Evolutionary conservation across 2,888 invertebrate genomes (phyloP).

Genomic region (Aleiodes alternator): DNA sequence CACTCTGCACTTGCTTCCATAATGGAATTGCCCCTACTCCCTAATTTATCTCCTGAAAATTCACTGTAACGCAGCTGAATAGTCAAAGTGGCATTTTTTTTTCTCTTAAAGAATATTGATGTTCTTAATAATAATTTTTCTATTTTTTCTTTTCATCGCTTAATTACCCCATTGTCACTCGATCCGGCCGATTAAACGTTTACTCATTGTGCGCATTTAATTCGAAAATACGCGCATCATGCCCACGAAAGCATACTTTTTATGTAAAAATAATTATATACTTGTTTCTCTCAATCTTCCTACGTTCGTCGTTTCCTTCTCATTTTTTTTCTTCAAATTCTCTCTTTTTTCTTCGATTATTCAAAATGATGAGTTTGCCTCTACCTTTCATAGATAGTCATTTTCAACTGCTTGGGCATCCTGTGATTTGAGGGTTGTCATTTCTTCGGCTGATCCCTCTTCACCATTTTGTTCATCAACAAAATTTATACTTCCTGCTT

Average conservation of each 20-base stretch:
- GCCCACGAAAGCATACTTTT: background rate
- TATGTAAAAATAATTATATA: conserved; percentile 29
- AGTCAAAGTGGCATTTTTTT: conserved; percentile 12
- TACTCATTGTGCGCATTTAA: background rate
- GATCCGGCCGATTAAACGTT: conserved; percentile 8
- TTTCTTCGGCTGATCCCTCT: conserved; percentile 74
- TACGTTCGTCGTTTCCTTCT: conserved; percentile 3
- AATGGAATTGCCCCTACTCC: background rate
- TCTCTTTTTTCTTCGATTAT: too few species aligned
- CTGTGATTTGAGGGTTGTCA: conserved; percentile 71
- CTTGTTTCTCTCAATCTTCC: conserved; percentile 21
- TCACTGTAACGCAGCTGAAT: conserved; percentile 24
- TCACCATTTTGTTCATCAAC: conserved; percentile 78
- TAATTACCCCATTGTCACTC: conserved; percentile 8
- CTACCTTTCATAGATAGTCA: conserved; percentile 67
- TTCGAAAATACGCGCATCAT: conserved; percentile 2
- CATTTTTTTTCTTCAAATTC: background rate
- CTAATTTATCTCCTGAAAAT: conserved; percentile 9
- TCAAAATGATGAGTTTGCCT: background rate
- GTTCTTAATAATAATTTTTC: background rate
- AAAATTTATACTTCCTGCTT: conserved; percentile 87
- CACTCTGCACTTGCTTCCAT: too few species aligned
- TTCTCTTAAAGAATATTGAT: background rate
- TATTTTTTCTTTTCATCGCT: background rate
- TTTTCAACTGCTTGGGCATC: conserved; percentile 69